Evolutionary conservation across 2,888 invertebrate genomes (phyloP).

Genomic region (Protodeltote pygarga): DNA sequence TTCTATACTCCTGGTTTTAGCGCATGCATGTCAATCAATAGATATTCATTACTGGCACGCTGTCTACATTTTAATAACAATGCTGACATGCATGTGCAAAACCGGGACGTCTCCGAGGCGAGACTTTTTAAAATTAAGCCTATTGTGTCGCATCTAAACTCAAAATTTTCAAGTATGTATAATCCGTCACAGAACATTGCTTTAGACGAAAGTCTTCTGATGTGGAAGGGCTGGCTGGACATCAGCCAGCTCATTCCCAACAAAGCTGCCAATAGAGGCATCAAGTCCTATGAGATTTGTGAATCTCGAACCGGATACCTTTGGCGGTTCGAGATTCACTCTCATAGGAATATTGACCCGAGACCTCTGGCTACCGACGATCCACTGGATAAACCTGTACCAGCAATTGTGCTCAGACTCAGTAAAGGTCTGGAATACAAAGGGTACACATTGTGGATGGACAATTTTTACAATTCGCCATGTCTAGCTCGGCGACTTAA

Average conservation of each 20-base stretch:
- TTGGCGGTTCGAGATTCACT: conserved; percentile 41
- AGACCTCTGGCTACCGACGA: no score
- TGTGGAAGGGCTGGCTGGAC: not conserved
- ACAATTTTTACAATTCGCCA: no score
- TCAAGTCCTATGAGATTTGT: not conserved
- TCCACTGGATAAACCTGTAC: no score
- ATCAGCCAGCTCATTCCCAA: not conserved
- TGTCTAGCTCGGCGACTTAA: no score
- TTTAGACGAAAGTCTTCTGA: conserved; percentile 33
- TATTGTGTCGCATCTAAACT: no score
- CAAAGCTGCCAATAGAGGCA: not conserved
- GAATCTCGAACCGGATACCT: conserved; percentile 27
- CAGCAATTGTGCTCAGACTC: no score
- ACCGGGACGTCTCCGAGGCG: not conserved
- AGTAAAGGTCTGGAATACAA: no score
- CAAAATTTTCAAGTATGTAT: no score
- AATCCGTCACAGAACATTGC: conserved; percentile 41
- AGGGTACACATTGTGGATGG: no score
- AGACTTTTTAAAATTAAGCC: no score
- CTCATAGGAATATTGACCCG: no score
- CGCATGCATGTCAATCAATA: not conserved
- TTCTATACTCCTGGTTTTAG: not conserved
- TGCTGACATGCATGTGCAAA: not conserved
- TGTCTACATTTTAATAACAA: not conserved
- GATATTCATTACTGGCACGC: not conserved